Evolutionary conservation across 2,888 invertebrate genomes (phyloP).

Genomic region (Meiosimyza platycephala): DNA sequence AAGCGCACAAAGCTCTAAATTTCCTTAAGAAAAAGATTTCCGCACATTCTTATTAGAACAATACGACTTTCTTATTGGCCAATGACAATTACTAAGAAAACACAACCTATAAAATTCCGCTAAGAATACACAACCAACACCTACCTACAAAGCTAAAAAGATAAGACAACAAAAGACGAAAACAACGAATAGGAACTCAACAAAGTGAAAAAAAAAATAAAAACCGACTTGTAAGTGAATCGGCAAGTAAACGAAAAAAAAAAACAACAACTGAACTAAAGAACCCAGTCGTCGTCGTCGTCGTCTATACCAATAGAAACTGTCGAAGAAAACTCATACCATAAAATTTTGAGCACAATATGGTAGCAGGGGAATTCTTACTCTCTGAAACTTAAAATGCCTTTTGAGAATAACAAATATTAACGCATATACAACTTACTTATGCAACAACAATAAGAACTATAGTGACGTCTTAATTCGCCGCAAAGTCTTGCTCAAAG

Average conservation of each 20-base stretch:
- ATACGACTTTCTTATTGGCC: slow-evolving; percentile 25
- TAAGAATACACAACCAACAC: slow-evolving; percentile 35
- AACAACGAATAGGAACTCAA: slow-evolving; percentile 32
- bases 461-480: slow-evolving; percentile 48
- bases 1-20: too few relatives aligned
- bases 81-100: neutral
- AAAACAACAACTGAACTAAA: slow-evolving; percentile 23
- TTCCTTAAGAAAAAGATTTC: too few relatives aligned
- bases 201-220: slow-evolving; percentile 26
- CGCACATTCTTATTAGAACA: neutral
- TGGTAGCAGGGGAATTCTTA: neutral
- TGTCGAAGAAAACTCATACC: slow-evolving; percentile 31
- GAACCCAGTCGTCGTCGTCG: neutral
- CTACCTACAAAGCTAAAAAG: neutral
- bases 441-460: neutral
- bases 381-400: neutral
- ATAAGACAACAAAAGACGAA: slow-evolving; percentile 23
- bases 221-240: slow-evolving; percentile 21
- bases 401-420: slow-evolving; percentile 8
- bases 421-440: neutral
- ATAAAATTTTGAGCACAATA: neutral
- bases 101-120: slow-evolving; percentile 27
- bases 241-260: slow-evolving; percentile 30
- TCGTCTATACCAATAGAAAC: slow-evolving; percentile 2
- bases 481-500: slow-evolving; percentile 46